Evolutionary conservation across 2,888 invertebrate species (phyloP).

Genomic region (Pristionchus mayeri): DNA sequence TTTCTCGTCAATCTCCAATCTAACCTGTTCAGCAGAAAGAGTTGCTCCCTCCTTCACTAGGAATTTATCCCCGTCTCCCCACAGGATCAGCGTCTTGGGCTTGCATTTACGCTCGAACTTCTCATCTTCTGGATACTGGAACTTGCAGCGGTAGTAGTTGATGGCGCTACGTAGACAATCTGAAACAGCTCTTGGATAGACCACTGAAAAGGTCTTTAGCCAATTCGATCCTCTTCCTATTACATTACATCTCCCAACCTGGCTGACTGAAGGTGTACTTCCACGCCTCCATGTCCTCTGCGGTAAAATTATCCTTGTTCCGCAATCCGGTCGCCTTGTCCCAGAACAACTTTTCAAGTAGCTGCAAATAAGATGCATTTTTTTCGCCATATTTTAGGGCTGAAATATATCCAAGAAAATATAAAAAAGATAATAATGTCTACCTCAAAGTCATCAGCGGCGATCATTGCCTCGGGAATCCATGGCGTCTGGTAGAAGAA

Average conservation of each 20-base stretch:
- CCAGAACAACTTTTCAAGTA: not conserved
- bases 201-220: too few relatives aligned
- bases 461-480: constrained; percentile 82
- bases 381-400: too few relatives aligned
- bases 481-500: constrained; percentile 81
- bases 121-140: constrained; percentile 70
- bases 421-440: not conserved
- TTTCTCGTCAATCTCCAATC: too few relatives aligned
- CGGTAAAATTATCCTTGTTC: constrained; percentile 66
- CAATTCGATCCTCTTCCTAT: not conserved
- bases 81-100: constrained; percentile 76
- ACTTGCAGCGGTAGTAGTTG: constrained; percentile 82
- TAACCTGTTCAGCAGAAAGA: too few relatives aligned
- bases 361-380: not conserved
- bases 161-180: constrained; percentile 85
- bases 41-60: constrained; percentile 82
- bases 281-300: constrained; percentile 83
- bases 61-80: constrained; percentile 80
- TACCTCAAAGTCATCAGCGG: constrained; percentile 81
- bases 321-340: constrained; percentile 9
- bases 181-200: constrained; percentile 68
- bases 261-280: constrained; percentile 84
- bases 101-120: constrained; percentile 1
- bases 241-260: constrained; percentile 76
- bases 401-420: too few relatives aligned